Base-by-base conservation (phyloP, 2,797 vertebrate species). In the Okamejei kenojei region DNA sequence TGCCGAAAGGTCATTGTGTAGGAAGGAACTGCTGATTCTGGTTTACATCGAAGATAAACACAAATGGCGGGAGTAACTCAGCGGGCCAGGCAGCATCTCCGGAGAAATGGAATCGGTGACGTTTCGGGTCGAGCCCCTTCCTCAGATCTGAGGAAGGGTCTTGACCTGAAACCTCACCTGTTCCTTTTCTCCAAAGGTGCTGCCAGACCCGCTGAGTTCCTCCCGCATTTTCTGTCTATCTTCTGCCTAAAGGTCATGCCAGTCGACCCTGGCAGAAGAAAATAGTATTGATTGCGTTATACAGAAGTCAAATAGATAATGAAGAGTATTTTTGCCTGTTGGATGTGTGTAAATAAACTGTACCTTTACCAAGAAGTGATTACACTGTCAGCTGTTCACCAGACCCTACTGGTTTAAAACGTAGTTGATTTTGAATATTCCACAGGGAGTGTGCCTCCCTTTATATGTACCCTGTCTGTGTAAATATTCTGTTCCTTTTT, bases 311-410 rank as follows among this genome's bases (percentile, higher is more conserved):
- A 0, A 93, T 94, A 61, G 93, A 74, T 92, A 96, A 95, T 94
- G 96, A 96, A 97, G 96, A 97, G 95, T 97, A 97, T 97, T 97
- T 97, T 97, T 96, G 95, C 96, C 96, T 97, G 96, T 95, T 96
- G 95, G 95, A 94, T 95, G 96, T 97, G 96, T 97, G 96, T 97
- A 97, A 96, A 97, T 97, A 97, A 54, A 76, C n/a, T 74, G 90
- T 95, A 95, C 96, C 96, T 96, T 96, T 96, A 96, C 95, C 94
- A 94, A 96, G 94, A 97, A 96, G 96, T 95, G 96, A 95, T 96
- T 54, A 94, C 95, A 95, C 95, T 94, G 94, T 93, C 95, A 96
- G 96, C 95, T 94, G 94, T 95, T 96, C 96, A 95, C 94, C 54
- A 35, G 58, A n/a, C 68, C 38, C 15, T n/a, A 54, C 71, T 92